phyloP scores from a whole-genome alignment of 1,140 invertebrate species.

The Neotoxoptera formosana region DNA sequence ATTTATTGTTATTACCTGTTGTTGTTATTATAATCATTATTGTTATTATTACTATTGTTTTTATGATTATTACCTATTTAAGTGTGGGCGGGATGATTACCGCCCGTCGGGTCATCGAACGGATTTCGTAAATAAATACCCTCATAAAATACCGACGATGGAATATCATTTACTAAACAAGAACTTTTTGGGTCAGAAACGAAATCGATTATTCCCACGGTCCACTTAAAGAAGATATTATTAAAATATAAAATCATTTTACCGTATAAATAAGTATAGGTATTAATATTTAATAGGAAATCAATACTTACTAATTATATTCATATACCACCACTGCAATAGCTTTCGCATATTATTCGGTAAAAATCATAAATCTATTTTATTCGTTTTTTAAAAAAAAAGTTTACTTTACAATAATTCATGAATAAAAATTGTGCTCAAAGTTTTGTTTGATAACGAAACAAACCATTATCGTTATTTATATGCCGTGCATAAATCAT shows the following conservation, averaged over 20 bases:
- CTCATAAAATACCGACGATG: not conserved
- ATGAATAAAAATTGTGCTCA: not conserved
- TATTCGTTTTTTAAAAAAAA: not conserved
- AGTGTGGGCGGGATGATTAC: not conserved
- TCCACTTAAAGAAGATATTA: not conserved
- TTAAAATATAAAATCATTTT: not conserved
- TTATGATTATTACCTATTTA: not conserved
- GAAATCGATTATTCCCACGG: not conserved
- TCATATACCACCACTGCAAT: not conserved
- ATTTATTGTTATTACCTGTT: no score
- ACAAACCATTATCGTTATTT: constrained; percentile 29
- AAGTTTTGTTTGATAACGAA: constrained; percentile 37
- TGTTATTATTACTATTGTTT: no score
- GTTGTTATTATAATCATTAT: no score
- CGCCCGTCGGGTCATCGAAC: not conserved
- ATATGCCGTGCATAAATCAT: not conserved
- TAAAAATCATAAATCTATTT: not conserved
- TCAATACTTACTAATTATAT: constrained; percentile 7
- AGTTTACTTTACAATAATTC: constrained; percentile 15
- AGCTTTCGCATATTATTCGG: not conserved
- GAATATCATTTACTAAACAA: not conserved
- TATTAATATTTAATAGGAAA: constrained; percentile 2
- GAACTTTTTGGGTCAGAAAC: not conserved
- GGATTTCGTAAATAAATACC: not conserved
- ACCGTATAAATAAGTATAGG: not conserved